Base-by-base conservation (phyloP, 2,113 vertebrate species). In the Leucopsar rothschildi region DNA sequence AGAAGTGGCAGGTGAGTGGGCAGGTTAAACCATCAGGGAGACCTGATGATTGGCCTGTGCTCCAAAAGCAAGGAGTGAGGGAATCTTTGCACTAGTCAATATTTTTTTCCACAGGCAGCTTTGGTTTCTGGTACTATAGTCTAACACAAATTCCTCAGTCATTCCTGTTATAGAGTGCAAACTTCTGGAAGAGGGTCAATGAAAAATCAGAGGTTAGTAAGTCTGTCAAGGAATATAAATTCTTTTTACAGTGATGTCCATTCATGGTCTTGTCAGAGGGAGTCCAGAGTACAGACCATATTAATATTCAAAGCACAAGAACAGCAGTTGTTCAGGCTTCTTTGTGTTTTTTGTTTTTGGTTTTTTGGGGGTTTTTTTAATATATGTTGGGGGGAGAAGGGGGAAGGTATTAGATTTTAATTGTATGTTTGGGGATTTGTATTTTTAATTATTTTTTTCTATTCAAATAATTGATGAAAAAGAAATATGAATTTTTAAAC, bases 361-460 rank as follows among this genome's bases (percentile, higher is more conserved):
- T 50, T 18, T 39, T 20, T 39, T 39, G 39, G 37, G 37, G 37
- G 11, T 39, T 40, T 49, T 33, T 20, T 18, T 2, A 39, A 39
- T 39, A 39, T 39, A 39, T 39, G 39, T 39, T 39, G 12, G 1
- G 25, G 5, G 3, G 0, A 10, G 9, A 40, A 13, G 14, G 4
- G 12, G 6, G 5, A 57, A 63, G 5, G 4, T 15, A 8, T 24
- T 42, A 15, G 4, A 2, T 33, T 66, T 59, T 84, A 7, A 31
- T 35, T 56, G 2, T 3, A 2, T 57, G 16, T 42, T 44, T 44
- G 22, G 0, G 1, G 1, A 5, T 2, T 35, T 24, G 9, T 7
- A 20, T 13, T 35, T n/a, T 42, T 5, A 21, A 5, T 18, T 12
- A 13, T 12, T 20, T 35, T 72, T n/a, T 28, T 3, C 9, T 7